A percentile compares a stretch with the other conserved stretches of the same genome.
These are phyloP conservation scores for Cyclargus thomasi DNA, from an alignment of 1,140 invertebrate species.

Conservation along the genomic window DNA sequence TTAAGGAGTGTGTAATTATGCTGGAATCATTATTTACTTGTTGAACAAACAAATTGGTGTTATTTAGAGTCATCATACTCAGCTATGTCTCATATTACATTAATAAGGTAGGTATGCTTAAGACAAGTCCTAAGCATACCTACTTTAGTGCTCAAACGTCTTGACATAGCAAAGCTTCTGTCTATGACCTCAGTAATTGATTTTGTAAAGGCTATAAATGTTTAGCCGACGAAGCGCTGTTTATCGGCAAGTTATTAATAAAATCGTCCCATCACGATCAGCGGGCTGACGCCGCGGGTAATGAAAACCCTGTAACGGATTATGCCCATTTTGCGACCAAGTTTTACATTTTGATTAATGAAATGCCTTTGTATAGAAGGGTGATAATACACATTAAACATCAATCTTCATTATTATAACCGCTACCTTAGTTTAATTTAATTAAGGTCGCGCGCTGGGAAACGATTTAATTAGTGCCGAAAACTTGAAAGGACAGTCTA, in stretches of 20 bases:
- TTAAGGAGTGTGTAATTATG: too few relatives aligned
- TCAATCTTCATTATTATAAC: background rate
- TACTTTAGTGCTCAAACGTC: too few relatives aligned
- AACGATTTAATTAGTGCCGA: background rate
- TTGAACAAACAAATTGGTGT: too few relatives aligned
- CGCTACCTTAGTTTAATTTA: background rate
- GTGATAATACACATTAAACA: constrained; percentile 1
- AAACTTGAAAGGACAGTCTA: too few relatives aligned
- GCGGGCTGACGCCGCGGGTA: background rate
- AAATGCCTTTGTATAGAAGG: constrained; percentile 8
- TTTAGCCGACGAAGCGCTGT: background rate
- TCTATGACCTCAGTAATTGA: too few relatives aligned
- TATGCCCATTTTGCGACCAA: constrained; percentile 6
- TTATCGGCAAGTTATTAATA: constrained; percentile 2
- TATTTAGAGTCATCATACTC: too few relatives aligned
- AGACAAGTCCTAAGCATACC: too few relatives aligned
- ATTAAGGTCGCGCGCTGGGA: background rate
- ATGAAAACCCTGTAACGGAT: constrained; percentile 13
- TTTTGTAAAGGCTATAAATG: too few relatives aligned
- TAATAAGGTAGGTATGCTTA: too few relatives aligned
- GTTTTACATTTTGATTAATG: constrained; percentile 14
- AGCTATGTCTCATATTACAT: too few relatives aligned
- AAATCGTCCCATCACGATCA: background rate
- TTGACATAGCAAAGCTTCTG: too few relatives aligned
- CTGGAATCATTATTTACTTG: too few relatives aligned